A percentile compares a stretch with the other conserved stretches of the same genome.
These are phyloP conservation scores for Hystrix cristata DNA, from an alignment of 2,113 vertebrate species.

Conservation along the genomic window DNA sequence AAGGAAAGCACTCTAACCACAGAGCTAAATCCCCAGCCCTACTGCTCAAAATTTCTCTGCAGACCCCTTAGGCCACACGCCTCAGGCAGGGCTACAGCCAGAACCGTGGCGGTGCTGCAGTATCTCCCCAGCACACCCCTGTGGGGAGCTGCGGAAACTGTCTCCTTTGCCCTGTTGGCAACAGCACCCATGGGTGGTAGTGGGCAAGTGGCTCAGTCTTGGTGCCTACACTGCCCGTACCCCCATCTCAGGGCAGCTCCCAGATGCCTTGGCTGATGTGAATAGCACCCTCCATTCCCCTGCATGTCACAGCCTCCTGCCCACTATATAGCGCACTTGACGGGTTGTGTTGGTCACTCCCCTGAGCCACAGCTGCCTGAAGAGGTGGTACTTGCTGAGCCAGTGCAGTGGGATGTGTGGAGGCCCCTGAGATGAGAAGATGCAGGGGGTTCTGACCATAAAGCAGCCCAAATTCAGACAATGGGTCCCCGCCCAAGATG, in stretches of 20 bases:
- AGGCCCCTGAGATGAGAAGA: neutral
- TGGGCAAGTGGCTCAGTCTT: neutral
- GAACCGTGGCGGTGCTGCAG: neutral
- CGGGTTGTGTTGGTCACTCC: neutral
- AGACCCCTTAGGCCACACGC: neutral
- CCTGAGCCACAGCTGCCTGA: neutral
- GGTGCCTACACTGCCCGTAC: neutral
- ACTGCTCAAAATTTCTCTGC: neutral
- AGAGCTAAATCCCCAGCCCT: too few relatives aligned
- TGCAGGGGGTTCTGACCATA: neutral
- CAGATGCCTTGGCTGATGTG: neutral
- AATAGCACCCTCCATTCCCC: neutral
- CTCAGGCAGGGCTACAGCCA: neutral
- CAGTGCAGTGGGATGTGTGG: neutral
- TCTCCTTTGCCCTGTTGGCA: neutral
- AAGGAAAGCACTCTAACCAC: too few relatives aligned
- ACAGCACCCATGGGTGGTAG: accelerated
- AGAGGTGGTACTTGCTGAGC: neutral
- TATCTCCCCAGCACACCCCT: too few relatives aligned
- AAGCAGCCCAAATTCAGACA: neutral
- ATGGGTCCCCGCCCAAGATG: neutral
- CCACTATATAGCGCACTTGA: neutral
- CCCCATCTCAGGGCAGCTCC: neutral
- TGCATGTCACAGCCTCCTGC: neutral
- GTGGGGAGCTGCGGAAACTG: neutral